Percentiles rank a stretch among this genome's conserved stretches.
Conservation (phyloP, 2,888 invertebrate genomes). For the Mesorhabditis spiculigera region DNA sequence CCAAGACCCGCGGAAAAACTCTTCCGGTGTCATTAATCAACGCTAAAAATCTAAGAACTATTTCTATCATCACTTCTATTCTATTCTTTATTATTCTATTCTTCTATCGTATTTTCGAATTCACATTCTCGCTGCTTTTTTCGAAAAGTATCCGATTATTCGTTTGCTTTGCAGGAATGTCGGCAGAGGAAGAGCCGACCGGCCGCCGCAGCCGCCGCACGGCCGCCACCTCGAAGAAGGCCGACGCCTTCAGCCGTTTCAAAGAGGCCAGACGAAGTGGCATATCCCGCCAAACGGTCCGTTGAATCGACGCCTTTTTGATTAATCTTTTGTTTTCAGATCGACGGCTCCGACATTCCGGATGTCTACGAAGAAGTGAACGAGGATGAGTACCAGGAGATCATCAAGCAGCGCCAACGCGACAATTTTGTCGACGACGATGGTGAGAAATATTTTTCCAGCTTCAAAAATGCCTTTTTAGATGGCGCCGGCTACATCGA, state of each 20-base stretch:
- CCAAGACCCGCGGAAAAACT: too few relatives aligned
- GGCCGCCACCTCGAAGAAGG: background rate
- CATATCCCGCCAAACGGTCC: background rate
- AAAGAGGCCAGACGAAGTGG: conserved; percentile 1
- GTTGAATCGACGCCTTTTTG: background rate
- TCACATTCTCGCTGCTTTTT: too few relatives aligned
- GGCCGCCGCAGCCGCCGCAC: too few relatives aligned
- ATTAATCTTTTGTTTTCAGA: background rate
- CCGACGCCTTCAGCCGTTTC: background rate
- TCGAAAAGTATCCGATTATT: too few relatives aligned
- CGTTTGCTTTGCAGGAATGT: too few relatives aligned
- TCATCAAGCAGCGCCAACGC: conserved; percentile 77
- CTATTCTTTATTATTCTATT: too few relatives aligned
- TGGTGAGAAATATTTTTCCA: conserved; percentile 64
- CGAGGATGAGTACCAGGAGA: conserved; percentile 71
- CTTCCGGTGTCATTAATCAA: too few relatives aligned
- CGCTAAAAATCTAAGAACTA: too few relatives aligned
- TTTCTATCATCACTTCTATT: too few relatives aligned
- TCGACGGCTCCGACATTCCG: background rate
- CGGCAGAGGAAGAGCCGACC: too few relatives aligned
- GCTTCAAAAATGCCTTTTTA: conserved; percentile 58
- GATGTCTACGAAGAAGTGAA: conserved; percentile 85
- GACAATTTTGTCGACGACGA: conserved; percentile 96
- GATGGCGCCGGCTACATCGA: conserved; percentile 89
- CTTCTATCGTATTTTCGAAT: too few relatives aligned